phyloP scores from a whole-genome alignment of 2,888 invertebrate species.

The Octonoba sinensis region DNA sequence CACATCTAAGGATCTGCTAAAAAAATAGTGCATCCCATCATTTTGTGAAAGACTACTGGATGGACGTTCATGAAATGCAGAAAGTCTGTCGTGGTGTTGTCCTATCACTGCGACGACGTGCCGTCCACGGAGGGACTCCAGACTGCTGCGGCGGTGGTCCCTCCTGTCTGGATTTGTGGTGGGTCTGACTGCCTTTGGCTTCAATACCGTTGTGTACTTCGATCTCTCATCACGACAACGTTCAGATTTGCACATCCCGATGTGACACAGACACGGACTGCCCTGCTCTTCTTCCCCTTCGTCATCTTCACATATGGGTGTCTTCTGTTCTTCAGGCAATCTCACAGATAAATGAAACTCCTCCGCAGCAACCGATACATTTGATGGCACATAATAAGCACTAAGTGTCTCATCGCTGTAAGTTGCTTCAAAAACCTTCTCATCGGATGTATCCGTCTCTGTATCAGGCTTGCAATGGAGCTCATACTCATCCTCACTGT shows the following conservation, averaged over 20 bases:
- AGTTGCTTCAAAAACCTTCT: conserved; percentile 55
- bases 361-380: conserved; percentile 58
- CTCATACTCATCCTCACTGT: conserved; percentile 57
- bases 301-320: conserved; percentile 37
- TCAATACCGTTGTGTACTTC: conserved; percentile 64
- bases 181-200: conserved; percentile 65
- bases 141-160: conserved; percentile 60
- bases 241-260: conserved; percentile 58
- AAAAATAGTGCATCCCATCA: conserved; percentile 64
- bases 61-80: conserved; percentile 64
- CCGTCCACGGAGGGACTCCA: conserved; percentile 62
- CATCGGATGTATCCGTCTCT: conserved; percentile 61
- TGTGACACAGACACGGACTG: conserved; percentile 55
- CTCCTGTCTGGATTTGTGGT: conserved; percentile 49
- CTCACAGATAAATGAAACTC: conserved; percentile 56
- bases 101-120: conserved; percentile 60
- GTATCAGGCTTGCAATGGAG: conserved; percentile 55
- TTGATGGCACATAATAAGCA: conserved; percentile 63
- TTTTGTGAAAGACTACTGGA: conserved; percentile 65
- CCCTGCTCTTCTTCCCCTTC: conserved; percentile 50
- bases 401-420: conserved; percentile 63
- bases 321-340: conserved; percentile 43
- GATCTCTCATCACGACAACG: conserved; percentile 62
- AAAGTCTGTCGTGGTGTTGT: conserved; percentile 62
- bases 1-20: conserved; percentile 65